Evolutionary conservation across 1,140 invertebrate species (phyloP).

Genomic region (Heliconius himera): DNA sequence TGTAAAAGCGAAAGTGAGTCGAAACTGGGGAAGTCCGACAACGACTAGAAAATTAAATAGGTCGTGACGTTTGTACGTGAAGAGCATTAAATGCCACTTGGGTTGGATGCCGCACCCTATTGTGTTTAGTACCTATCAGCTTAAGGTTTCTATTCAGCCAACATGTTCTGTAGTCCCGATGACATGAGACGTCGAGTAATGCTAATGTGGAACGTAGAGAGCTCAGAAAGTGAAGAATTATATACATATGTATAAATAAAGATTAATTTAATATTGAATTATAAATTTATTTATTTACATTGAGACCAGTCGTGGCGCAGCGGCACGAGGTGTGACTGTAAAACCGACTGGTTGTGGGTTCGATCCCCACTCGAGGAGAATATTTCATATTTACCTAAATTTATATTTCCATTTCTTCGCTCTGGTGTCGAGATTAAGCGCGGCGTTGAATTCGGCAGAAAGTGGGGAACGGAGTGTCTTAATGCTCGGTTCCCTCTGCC

Average conservation of each 20-base stretch:
- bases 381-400: too few relatives aligned
- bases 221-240: not conserved
- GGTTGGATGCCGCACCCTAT: conserved; percentile 19
- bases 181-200: not conserved
- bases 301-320: too few relatives aligned
- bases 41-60: conserved; percentile 58
- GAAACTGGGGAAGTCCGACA: conserved; percentile 51
- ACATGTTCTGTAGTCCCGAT: not conserved
- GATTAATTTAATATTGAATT: not conserved
- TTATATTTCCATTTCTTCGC: too few relatives aligned
- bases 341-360: too few relatives aligned
- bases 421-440: too few relatives aligned
- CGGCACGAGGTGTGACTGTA: too few relatives aligned
- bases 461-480: too few relatives aligned
- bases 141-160: not conserved
- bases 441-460: too few relatives aligned
- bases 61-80: conserved; percentile 51
- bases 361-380: too few relatives aligned
- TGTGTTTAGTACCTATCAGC: not conserved
- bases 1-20: conserved; percentile 52
- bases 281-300: not conserved
- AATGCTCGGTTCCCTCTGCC: too few relatives aligned
- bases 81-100: conserved; percentile 43
- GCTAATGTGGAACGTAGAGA: not conserved
- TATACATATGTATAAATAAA: not conserved